Evolutionary conservation across 2,797 vertebrate species (phyloP), one percentile per base, ranked within the genome.

Genomic region (Crypturellus tataupa): DNA sequence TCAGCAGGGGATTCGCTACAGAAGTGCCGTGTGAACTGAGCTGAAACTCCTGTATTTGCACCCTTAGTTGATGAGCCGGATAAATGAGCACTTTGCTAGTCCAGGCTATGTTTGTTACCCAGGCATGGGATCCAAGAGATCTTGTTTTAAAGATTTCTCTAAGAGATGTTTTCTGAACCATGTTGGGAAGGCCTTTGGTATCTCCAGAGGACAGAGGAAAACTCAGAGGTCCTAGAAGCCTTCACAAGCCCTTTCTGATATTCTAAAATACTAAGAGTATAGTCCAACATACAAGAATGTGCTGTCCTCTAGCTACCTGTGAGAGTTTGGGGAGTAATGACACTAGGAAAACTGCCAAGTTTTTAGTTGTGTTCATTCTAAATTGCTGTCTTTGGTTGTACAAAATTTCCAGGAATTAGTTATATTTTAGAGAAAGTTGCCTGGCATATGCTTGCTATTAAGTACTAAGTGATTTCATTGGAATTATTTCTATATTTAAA

Each of bases 351-450:
- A 37, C 12, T 77, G 63, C 78, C 75, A 89, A 81, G 55, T 56
- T 96, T 91, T 92, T 83, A 85, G 87, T 53, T 89, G 56, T 70
- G 60, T 67, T 93, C 71, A 40, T 85, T 93, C 16, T 56, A 67
- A 68, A 40, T 8, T 60, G 81, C 3, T 19, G 9, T 92, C 72
- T 86, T 93, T 1, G 1, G 23, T 64, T 79, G 59, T 18, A 24
- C 10, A 80, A 80, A 93, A 51, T 25, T 93, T 59, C 59, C 59
- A 35, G 10, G 70, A 84, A 75, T 59, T 55, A 81, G 46, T 3
- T 47, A 31, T 84, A 55, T 51, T 90, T 93, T 73, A 77, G 51
- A 49, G 84, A 93, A 88, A 35, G 42, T 86, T 93, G 80, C 42
- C 77, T 86, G 70, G 42, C 35, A 18, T 76, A 67, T 37, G 49